Base-by-base conservation (phyloP, 2,888 invertebrate genomes). In the Stomorhina lunata region DNA sequence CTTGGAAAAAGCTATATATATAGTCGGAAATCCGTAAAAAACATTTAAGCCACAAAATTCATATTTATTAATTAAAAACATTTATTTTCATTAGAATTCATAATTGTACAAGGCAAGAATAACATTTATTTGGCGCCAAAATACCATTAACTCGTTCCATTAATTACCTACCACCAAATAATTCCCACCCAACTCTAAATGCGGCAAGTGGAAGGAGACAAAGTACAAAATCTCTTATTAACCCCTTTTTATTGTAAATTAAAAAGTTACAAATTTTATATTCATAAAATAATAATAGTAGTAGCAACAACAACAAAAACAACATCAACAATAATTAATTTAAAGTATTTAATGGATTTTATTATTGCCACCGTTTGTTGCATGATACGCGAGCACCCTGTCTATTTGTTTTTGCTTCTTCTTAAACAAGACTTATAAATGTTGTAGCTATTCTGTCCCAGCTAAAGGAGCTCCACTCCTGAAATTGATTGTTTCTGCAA, bases 1-100 rank as follows among this genome's bases (percentile, higher is more conserved):
- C 48, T 63, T 80, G 32, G n/a, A 65, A 65, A 65, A 69, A 63
- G 15, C 50, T 63, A 53, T n/a, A n/a, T n/a, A n/a, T n/a, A n/a
- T 55, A 69, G 20, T 37, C 73, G 83, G 29, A 48, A 71, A 65
- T 32, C 71, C 29, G 22, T 45, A 37, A 37, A 10, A 17, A 43
- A 37, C 59, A 80, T 80, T 81, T 88, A 81, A 81, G 68, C 91
- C 91, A 85, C 91, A 89, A 91, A 91, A 91, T 89, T 89, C 88
- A 89, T 89, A 90, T 90, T 91, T 91, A 91, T 91, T 91, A 91
- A 91, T 91, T 90, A 89, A 91, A 89, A 89, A 87, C 89, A 90
- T 91, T 91, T 90, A 88, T 91, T 91, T 91, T 89, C 90, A 91
- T 91, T 90, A 90, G 88, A 90, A 80, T 22, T 63, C 55, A 45